Evolutionary conservation across 2,113 vertebrate species (phyloP), one percentile per base, ranked within the genome.

Genomic region (Gadus chalcogrammus): DNA sequence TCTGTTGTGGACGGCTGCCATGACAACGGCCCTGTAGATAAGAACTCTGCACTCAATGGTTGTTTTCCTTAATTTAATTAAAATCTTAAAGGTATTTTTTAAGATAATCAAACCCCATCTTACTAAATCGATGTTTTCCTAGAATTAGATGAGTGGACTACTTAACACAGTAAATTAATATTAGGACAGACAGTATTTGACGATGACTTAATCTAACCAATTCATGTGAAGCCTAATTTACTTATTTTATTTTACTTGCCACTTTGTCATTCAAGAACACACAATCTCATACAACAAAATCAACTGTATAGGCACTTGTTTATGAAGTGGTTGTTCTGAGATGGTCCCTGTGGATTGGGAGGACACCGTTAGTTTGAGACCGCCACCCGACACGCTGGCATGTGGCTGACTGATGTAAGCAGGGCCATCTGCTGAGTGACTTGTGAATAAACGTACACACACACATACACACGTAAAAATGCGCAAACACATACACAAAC

Each of bases 1-100:
- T 56, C 61, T 87, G 83, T 90, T 89, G 79, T 72, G 65, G 11
- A 5, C 63, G 66, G 79, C 61, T 82, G 77, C 76, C 79, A 90
- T 89, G 82, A 76, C 74, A 87, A 91, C 85, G 56, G 15, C 16
- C 18, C 55, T 82, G 61, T 65, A 63, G 66, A 67, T 58, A 59
- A 18, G 59, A 48, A 2, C 20, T 64, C 62, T 58, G 18, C 55
- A 58, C 55, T 35, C 53, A 15, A 55, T 53, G 8, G 52, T 35
- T 5, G 31, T 35, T 35, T 35, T 35, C 31, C 6, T 35, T 35
- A 8, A 55, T 13, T 55, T 3, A 35, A 55, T 55, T 8, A 55
- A 8, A 55, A 55, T 13, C 53, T 13, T 2, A 35, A 35, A 35
- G 31, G 31, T 35, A 35, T 35, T 35, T 35, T 15, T 55, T 3